phyloP scores from a whole-genome alignment of 2,797 vertebrate genomes.

The Erethizon dorsatum region DNA sequence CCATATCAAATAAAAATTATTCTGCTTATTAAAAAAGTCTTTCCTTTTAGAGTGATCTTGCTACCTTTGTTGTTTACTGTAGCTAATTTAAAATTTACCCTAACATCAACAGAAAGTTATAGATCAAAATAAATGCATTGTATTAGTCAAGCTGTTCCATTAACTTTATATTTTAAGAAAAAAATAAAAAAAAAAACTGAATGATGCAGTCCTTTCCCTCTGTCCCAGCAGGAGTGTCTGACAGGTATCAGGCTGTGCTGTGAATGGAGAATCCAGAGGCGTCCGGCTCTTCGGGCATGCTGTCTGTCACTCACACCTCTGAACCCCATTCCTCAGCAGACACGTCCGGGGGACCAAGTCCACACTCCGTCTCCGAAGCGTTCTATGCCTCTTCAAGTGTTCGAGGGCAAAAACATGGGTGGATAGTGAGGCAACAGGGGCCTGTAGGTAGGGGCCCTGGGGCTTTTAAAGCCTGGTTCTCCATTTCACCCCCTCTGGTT shows the following conservation, averaged over 20 bases:
- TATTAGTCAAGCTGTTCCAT: slow-evolving; percentile 67
- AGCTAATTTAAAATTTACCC: slow-evolving; percentile 79
- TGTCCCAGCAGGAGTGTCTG: slow-evolving; percentile 47
- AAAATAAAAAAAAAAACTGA: slow-evolving; percentile 74
- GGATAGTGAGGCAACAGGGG: neutral
- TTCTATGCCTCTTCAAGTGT: neutral
- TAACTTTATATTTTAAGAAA: slow-evolving; percentile 77
- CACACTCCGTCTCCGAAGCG: neutral
- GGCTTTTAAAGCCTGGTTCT: neutral
- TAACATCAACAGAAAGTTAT: slow-evolving; percentile 64
- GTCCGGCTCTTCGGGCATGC: neutral
- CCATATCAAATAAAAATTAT: slow-evolving; percentile 76
- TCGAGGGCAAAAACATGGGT: neutral
- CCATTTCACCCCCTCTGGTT: neutral
- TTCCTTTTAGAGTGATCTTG: slow-evolving; percentile 65
- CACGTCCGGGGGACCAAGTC: neutral
- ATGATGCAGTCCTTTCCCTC: neutral
- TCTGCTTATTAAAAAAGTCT: slow-evolving; percentile 14
- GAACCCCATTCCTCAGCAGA: neutral
- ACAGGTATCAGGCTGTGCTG: slow-evolving; percentile 40
- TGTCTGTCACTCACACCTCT: neutral
- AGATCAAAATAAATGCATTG: slow-evolving; percentile 80
- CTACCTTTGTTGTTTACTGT: slow-evolving; percentile 74
- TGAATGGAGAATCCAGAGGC: slow-evolving; percentile 66
- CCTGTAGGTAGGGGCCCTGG: neutral